Percentiles rank a stretch among this genome's conserved stretches.
Conservation (phyloP, 2,888 invertebrate genomes). For the Megastigmus dorsalis region DNA sequence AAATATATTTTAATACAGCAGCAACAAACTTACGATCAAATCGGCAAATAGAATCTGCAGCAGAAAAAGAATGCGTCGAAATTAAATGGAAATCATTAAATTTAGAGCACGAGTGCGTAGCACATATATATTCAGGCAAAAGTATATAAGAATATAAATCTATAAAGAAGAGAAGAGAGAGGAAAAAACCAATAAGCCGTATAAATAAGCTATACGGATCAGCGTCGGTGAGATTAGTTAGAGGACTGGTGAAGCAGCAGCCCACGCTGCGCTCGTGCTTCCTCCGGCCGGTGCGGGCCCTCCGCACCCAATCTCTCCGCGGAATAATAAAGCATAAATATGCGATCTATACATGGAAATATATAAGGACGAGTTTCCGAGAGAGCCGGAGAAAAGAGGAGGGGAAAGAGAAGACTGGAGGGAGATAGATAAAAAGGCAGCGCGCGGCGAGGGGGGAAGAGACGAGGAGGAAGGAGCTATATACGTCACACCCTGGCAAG, state of each 20-base stretch:
- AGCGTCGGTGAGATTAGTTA: slow-evolving; percentile 30
- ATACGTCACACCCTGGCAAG: too few relatives aligned
- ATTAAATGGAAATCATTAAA: too few relatives aligned
- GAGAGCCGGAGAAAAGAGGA: neutral
- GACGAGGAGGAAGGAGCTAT: neutral
- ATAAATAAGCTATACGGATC: neutral
- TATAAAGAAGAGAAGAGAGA: too few relatives aligned
- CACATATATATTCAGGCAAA: too few relatives aligned
- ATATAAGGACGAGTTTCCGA: neutral
- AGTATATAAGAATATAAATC: too few relatives aligned
- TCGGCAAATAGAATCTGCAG: too few relatives aligned
- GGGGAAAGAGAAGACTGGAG: neutral
- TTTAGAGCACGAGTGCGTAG: too few relatives aligned
- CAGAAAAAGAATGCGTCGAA: too few relatives aligned
- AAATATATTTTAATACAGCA: too few relatives aligned
- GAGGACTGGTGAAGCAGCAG: neutral
- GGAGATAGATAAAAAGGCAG: neutral
- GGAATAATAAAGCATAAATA: slow-evolving; percentile 34
- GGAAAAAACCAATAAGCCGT: neutral
- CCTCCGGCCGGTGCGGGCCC: too few relatives aligned
- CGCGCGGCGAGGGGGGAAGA: neutral
- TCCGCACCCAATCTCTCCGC: slow-evolving; percentile 32
- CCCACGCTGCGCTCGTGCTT: neutral
- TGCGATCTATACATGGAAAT: neutral
- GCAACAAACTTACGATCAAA: too few relatives aligned